Conservation (phyloP, 2,797 vertebrate species). For the Malurus splendens region DNA sequence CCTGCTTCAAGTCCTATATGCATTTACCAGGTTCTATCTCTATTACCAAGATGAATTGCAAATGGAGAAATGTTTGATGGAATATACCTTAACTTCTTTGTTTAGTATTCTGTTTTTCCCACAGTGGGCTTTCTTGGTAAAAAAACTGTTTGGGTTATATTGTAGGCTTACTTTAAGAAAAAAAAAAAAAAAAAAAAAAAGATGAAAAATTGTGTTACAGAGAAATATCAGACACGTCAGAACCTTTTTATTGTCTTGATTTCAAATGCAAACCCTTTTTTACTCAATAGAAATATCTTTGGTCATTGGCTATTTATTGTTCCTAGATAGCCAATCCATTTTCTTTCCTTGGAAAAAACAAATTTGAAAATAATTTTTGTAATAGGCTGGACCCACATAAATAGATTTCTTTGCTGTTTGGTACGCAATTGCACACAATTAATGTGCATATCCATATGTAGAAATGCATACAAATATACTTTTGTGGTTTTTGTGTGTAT, state of each 20-base stretch:
- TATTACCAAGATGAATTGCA: constrained; percentile 98
- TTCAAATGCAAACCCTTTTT: constrained; percentile 55
- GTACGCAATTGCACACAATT: neutral
- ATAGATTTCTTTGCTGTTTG: neutral
- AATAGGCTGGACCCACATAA: neutral
- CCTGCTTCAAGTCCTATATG: constrained; percentile 96
- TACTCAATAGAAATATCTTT: constrained; percentile 38
- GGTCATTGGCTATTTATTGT: constrained; percentile 48
- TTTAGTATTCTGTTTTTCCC: constrained; percentile 85
- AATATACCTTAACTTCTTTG: constrained; percentile 90
- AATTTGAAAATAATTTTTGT: neutral
- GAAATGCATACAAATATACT: neutral
- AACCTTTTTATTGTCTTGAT: constrained; percentile 54
- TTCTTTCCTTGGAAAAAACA: neutral
- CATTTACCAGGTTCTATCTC: constrained; percentile 97
- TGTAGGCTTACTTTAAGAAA: constrained; percentile 71
- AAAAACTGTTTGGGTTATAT: constrained; percentile 66
- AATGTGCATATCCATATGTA: neutral
- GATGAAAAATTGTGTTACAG: constrained; percentile 55
- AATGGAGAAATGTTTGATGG: constrained; percentile 89
- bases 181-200: constrained; percentile 5
- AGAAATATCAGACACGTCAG: constrained; percentile 38
- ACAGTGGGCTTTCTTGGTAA: constrained; percentile 61
- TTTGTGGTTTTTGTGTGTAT: neutral
- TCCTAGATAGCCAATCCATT: constrained; percentile 46